Evolutionary conservation across 2,888 invertebrate genomes (phyloP).

Genomic region (Cerastoderma edule): DNA sequence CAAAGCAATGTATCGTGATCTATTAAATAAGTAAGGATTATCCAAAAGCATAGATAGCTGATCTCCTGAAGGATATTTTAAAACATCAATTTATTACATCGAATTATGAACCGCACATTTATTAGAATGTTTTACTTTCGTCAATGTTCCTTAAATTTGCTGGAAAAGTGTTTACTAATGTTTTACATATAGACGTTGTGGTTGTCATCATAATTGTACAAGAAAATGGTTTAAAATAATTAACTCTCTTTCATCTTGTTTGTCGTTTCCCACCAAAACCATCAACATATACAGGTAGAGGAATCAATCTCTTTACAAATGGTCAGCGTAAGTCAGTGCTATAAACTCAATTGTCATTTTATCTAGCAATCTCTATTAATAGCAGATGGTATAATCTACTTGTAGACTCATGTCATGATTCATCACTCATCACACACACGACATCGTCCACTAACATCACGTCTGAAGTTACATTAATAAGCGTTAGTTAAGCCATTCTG

Average conservation of each 20-base stretch:
- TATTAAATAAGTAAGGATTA: too few relatives aligned
- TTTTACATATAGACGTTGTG: background rate
- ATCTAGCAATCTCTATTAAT: background rate
- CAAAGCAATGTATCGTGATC: too few relatives aligned
- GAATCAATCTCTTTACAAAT: too few relatives aligned
- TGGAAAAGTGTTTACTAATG: conserved; percentile 2
- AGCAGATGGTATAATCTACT: background rate
- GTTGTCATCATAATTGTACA: background rate
- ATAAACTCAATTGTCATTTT: background rate
- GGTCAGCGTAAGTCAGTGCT: conserved; percentile 8
- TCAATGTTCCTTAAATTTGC: too few relatives aligned
- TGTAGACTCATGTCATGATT: background rate
- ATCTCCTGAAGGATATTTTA: too few relatives aligned
- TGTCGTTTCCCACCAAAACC: background rate
- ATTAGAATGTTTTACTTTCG: too few relatives aligned
- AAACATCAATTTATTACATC: too few relatives aligned
- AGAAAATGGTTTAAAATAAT: background rate
- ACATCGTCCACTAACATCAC: conserved; percentile 12
- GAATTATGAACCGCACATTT: too few relatives aligned
- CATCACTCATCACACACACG: conserved; percentile 18
- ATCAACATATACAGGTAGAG: too few relatives aligned
- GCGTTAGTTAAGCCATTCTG: conserved; percentile 33
- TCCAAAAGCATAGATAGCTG: too few relatives aligned
- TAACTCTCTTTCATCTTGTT: background rate
- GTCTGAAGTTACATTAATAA: conserved; percentile 13